phyloP scores from a whole-genome alignment of 2,888 invertebrate genomes.

The Tenthredo notha region DNA sequence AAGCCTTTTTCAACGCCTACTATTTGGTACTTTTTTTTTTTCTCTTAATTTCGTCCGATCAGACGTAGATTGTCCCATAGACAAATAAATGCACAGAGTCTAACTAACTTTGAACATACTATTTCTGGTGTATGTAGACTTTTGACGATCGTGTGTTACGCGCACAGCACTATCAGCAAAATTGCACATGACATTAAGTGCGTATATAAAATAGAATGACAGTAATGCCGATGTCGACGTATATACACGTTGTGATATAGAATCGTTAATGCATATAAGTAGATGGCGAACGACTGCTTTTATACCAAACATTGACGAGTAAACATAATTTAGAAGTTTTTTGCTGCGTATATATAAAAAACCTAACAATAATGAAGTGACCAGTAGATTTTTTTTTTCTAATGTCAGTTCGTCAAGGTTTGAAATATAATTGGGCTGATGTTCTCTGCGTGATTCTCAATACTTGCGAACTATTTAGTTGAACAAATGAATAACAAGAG shows the following conservation, averaged over 20 bases:
- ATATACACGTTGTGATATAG: neutral
- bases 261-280: slow-evolving; percentile 4
- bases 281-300: neutral
- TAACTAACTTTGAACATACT: slow-evolving; percentile 8
- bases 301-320: slow-evolving; percentile 22
- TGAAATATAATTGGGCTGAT: slow-evolving; percentile 12
- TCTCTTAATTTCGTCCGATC: too few relatives aligned
- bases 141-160: slow-evolving; percentile 12
- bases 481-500: neutral
- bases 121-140: neutral
- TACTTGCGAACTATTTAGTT: slow-evolving; percentile 5
- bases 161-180: neutral
- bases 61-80: neutral
- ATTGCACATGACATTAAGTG: neutral
- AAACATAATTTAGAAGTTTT: slow-evolving; percentile 20
- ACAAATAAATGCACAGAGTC: neutral
- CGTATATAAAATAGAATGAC: neutral
- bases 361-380: neutral
- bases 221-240: neutral
- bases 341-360: slow-evolving; percentile 40
- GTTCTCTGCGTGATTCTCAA: neutral
- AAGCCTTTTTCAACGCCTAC: too few relatives aligned
- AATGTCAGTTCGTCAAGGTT: neutral
- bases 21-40: too few relatives aligned
- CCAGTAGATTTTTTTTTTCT: neutral